These are phyloP conservation scores for Bolinopsis microptera DNA, from an alignment of 37 sponge, comb jelly and placozoan species.

Conservation along the genomic window DNA sequence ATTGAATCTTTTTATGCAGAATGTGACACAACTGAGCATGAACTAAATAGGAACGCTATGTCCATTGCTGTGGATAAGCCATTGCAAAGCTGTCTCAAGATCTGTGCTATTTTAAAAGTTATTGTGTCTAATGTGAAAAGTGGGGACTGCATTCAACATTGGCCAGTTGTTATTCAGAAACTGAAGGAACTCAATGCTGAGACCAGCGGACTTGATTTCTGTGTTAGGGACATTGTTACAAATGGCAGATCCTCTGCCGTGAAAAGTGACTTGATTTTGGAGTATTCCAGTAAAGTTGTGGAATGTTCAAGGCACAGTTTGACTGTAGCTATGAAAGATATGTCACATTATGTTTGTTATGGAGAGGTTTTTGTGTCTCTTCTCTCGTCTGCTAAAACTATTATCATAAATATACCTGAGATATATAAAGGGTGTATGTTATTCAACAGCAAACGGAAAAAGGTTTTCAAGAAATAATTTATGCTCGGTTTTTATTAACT, in stretches of 20 bases:
- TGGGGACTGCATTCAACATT: background rate
- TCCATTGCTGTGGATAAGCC: background rate
- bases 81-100: background rate
- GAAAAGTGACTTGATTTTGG: background rate
- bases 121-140: background rate
- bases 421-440: background rate
- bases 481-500: background rate
- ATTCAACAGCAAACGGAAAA: conserved; percentile 23
- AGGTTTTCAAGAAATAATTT: conserved; percentile 33
- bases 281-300: background rate
- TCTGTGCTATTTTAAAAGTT: background rate
- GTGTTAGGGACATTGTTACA: background rate
- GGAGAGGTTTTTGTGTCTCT: conserved; percentile 21
- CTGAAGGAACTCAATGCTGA: background rate
- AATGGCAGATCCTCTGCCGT: background rate
- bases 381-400: background rate
- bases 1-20: conserved; percentile 54
- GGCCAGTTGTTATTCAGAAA: conserved; percentile 26
- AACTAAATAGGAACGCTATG: background rate
- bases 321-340: conserved; percentile 12
- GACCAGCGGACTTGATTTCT: background rate
- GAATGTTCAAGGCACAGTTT: conserved; percentile 26
- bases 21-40: conserved; percentile 10
- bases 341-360: conserved; percentile 48
- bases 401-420: conserved; percentile 10